phyloP scores from a whole-genome alignment of 2,797 vertebrate species.

The Rhynchonycteris naso region DNA sequence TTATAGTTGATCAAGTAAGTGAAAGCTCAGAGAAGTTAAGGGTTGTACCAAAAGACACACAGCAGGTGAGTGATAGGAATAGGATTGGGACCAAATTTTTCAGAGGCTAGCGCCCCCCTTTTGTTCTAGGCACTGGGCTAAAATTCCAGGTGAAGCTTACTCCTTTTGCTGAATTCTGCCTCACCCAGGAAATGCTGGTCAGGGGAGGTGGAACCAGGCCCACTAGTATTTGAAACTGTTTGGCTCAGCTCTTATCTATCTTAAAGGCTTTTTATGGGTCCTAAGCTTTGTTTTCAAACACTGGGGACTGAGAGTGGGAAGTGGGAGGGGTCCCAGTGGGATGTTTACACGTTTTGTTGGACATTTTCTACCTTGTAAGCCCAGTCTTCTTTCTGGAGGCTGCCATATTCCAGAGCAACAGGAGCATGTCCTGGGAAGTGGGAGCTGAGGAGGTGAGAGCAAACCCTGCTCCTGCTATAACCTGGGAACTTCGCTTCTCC shows the following conservation, averaged over 20 bases:
- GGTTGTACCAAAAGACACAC: background rate
- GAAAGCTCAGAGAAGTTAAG: background rate
- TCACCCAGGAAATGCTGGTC: background rate
- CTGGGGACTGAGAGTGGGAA: background rate
- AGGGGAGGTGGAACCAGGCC: background rate
- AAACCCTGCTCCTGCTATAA: background rate
- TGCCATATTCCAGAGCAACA: background rate
- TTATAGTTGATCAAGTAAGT: slow-evolving; percentile 17
- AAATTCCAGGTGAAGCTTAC: background rate
- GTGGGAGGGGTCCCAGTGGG: background rate
- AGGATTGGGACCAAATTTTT: background rate
- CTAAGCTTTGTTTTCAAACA: slow-evolving; percentile 24
- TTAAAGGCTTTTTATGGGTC: background rate
- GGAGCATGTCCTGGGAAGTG: background rate
- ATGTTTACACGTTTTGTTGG: background rate
- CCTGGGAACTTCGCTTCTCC: background rate
- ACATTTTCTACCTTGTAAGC: background rate
- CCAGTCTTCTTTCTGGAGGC: background rate
- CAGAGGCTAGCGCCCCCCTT: background rate
- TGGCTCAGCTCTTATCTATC: background rate
- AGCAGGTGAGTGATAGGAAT: background rate
- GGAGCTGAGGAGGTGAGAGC: background rate
- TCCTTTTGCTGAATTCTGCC: background rate
- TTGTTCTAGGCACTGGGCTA: background rate
- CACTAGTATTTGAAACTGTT: background rate